A percentile compares a stretch with the other conserved stretches of the same genome.
Conservation (phyloP, 1,140 invertebrate genomes). For the Muscidifurax raptorellus region DNA sequence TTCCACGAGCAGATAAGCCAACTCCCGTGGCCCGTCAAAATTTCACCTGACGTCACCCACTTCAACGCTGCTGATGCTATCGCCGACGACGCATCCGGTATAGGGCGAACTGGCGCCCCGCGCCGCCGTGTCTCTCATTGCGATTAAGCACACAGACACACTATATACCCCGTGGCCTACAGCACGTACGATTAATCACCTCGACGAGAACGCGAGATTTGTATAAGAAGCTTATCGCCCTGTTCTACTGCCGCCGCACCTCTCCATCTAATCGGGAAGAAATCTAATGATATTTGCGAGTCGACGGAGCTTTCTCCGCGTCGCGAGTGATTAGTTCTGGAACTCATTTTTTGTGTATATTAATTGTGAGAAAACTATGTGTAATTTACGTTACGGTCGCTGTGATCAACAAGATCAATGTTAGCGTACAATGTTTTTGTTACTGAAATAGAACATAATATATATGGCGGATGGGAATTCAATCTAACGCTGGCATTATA, state of each 20-base stretch:
- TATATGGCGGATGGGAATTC: no score
- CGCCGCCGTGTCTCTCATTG: neutral
- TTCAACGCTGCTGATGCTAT: neutral
- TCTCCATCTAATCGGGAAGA: neutral
- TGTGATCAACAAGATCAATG: no score
- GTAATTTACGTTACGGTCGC: no score
- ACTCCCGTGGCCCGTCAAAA: conserved; percentile 15
- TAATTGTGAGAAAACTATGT: no score
- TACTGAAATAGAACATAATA: no score
- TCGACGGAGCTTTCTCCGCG: neutral
- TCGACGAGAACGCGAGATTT: neutral
- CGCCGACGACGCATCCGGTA: neutral
- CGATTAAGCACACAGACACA: neutral
- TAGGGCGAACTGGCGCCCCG: neutral
- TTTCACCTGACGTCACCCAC: conserved; percentile 1
- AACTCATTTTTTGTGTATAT: no score
- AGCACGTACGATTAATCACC: conserved; percentile 16
- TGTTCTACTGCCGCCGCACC: neutral
- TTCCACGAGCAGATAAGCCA: neutral
- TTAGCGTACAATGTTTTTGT: no score
- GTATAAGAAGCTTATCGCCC: neutral
- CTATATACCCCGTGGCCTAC: no score
- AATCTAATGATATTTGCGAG: neutral
- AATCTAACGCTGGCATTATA: no score
- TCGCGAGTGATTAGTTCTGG: no score